Base-by-base conservation (phyloP, 2,888 invertebrate species). In the Stenodema calcarata region DNA sequence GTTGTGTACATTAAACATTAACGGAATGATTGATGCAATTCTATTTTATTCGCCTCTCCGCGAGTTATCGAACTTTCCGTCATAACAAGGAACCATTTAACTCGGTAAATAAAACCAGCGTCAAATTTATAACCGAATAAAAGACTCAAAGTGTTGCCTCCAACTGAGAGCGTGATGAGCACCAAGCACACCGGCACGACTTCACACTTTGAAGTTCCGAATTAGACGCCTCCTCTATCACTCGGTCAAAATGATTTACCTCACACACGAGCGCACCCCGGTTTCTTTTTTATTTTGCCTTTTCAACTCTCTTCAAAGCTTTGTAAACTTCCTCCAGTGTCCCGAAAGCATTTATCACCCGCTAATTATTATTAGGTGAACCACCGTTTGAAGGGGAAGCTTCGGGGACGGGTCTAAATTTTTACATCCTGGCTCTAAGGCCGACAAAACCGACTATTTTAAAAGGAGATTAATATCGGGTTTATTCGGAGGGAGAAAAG, bases 201-300 rank as follows among this genome's bases (percentile, higher is more conserved):
- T 76, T 18, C 27, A 78, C 44, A 78, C 78, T 78, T 78, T 78
- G 78, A 78, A 78, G 78, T 78, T 78, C 42, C 41, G 78, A 78
- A 78, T 78, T 78, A 78, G 78, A 78, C 78, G 78, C 78, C 78
- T 78, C 78, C 27, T 78, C 78, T n/a, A 78, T 78, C 78, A 78
- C 78, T 9, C 62, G 62, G 27, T 27, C 27, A 6, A 78, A 78
- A 78, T 78, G 78, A 78, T 78, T 78, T 78, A 18, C 78, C 44
- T 4, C 78, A 18, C 23, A 23, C 44, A 18, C 78, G 44, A 44
- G n/a, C n/a, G 7, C 35, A 16, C 23, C 73, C 27, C 18, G 11
- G 69, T 23, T 23, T 35, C 75, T 18, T 75, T 42, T 35, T 42
- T 9, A 18, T 35, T 18, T 41, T 16, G 41, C 18, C 44, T 78